Base-by-base conservation (phyloP, 2,888 invertebrate species). In the Hemistola chrysoprasaria region DNA sequence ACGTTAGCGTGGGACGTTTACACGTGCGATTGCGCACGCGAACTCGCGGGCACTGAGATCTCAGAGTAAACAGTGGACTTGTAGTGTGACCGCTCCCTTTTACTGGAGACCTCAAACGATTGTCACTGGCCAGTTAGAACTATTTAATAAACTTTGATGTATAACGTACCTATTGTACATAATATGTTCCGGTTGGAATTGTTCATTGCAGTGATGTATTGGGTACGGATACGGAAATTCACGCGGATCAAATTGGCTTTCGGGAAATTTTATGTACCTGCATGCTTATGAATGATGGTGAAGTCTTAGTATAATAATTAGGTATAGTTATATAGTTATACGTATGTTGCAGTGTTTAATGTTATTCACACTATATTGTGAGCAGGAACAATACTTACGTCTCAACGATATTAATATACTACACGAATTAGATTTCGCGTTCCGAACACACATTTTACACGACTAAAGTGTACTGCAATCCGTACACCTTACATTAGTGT, bases 41-140 rank as follows among this genome's bases (percentile, higher is more conserved):
- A 39, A 42, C 75, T 65, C 86, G 80, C 84, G 81, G 68, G 69
- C 57, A 87, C 87, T 87, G 78, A 77, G 59, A 55, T 38, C 33
- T 46, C 33, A 40, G 42, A 24, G 29, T 38, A 41, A 34, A 40
- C 42, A 33, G 35, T 34, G 30, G 35, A 16, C 16, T 16, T 36
- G 25, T 11, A 49, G 49, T 59, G 40, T 56, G 49, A 57, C 62
- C 58, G 61, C 69, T 65, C 71, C 78, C 83, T 81, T 78, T 84
- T 83, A 80, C 79, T 74, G 63, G 48, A 71, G 66, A 69, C 70
- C 64, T 26, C 34, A 29, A 27, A 22, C 48, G 50, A 62, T 63
- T 71, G 73, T 73, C 72, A 71, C 67, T 71, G 65, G 69, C 64
- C 69, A 71, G 54, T 68, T 23, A 41, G 33, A 56, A 56, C 50